Evolutionary conservation across 2,113 vertebrate genomes (phyloP), one percentile per base, ranked within the genome.

Genomic region (Piprites chloris): DNA sequence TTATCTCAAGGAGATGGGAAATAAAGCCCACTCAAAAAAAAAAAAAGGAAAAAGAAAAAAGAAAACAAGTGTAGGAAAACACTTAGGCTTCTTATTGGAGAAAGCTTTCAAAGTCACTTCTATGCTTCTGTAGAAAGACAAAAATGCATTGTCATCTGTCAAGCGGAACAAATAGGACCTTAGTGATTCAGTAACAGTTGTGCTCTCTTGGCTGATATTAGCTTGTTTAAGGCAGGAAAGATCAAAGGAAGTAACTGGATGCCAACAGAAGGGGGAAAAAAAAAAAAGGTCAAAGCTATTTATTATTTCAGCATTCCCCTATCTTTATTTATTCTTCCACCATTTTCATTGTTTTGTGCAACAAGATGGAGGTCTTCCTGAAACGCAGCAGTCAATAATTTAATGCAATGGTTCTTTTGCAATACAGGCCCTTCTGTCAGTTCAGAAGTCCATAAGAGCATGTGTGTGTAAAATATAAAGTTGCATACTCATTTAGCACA

Each of bases 231-330:
- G 81, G 92, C 92, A 96, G 95, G 83, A 81, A 97, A 97, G 91
- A 97, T 97, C 96, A 97, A 98, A 97, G 91, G 72, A 95, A 85
- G 41, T 39, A 81, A 87, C 41, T 63, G 32, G 66, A 83, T 97
- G 96, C 96, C 96, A 97, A 89, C 44, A 89, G 30, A 90, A 33
- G 58, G 89, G 67, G 58, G 89, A 65, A 17, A 47, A 55, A 62
- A 24, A 59, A 90, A 87, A 92, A 90, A 93, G 85, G 80, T 97
- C 96, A 93, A 85, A 93, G 96, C 97, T 97, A 97, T 93, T 97
- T 94, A 96, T 98, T 97, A 95, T 95, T 96, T 94, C 86, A 91
- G 93, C 93, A 86, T 79, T 93, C 73, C 46, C 71, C 69, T 95
- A 94, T 95, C 90, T 97, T 74, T 95, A 82, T 95, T 97, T 95